Conservation (phyloP, 2,113 vertebrate species). For the Oreochromis aureus region DNA sequence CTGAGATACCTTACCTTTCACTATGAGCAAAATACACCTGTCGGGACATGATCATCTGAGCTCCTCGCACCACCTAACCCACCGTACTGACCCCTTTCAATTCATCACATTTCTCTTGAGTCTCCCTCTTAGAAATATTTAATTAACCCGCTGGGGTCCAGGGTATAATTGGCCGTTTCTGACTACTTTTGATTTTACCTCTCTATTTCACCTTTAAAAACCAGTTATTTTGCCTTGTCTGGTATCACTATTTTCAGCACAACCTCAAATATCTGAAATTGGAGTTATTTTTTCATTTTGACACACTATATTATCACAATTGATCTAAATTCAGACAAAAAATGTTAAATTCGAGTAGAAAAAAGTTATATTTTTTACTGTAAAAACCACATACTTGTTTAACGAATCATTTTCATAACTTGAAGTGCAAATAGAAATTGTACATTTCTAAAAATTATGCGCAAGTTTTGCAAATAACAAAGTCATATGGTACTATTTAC, state of each 20-base stretch:
- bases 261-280: background rate
- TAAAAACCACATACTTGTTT: accelerated
- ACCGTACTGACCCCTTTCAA: background rate
- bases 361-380: accelerated
- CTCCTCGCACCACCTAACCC: background rate
- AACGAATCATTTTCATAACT: accelerated
- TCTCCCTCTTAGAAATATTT: background rate
- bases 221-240: accelerated
- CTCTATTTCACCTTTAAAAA: background rate
- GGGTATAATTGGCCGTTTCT: accelerated
- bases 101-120: background rate
- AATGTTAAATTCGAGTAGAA: accelerated
- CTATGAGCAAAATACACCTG: background rate
- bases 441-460: background rate
- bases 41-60: background rate
- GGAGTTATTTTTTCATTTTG: accelerated
- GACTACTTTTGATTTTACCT: background rate
- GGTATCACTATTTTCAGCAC: background rate
- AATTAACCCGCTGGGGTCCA: background rate
- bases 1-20: background rate
- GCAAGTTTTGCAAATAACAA: background rate
- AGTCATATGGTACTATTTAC: accelerated
- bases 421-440: accelerated
- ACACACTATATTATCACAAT: accelerated
- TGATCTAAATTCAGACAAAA: background rate